phyloP scores from a whole-genome alignment of 2,888 invertebrate genomes.

The Dichetophora obliterata region DNA sequence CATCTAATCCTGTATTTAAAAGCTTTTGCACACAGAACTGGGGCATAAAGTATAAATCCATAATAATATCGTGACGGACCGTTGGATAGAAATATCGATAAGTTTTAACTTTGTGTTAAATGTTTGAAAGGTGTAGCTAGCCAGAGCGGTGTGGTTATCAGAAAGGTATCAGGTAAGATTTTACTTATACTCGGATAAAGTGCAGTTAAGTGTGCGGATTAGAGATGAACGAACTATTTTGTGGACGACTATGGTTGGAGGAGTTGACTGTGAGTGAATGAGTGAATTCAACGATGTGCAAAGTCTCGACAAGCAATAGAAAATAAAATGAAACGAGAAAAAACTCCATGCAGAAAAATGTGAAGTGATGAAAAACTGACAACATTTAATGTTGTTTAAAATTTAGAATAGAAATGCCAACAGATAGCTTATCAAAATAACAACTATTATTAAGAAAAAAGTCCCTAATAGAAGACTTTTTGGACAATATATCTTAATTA shows the following conservation, averaged over 20 bases:
- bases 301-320: neutral
- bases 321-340: neutral
- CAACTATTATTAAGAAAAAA: too few species aligned
- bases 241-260: neutral
- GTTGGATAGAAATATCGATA: slow-evolving; percentile 25
- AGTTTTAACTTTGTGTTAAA: slow-evolving; percentile 26
- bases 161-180: neutral
- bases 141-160: slow-evolving; percentile 6
- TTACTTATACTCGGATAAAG: too few species aligned
- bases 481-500: too few species aligned
- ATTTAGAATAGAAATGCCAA: neutral
- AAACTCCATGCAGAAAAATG: neutral
- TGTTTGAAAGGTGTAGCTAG: slow-evolving; percentile 21
- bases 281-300: neutral
- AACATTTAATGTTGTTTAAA: neutral
- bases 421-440: neutral
- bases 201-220: neutral
- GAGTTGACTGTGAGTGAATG: neutral
- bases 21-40: slow-evolving; percentile 16
- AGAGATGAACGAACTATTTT: neutral
- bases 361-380: neutral
- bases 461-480: too few species aligned
- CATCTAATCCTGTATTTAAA: slow-evolving; percentile 32
- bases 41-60: slow-evolving; percentile 9
- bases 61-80: slow-evolving; percentile 30